Conservation (phyloP, 2,113 vertebrate genomes). For the Phocoena sinus region DNA sequence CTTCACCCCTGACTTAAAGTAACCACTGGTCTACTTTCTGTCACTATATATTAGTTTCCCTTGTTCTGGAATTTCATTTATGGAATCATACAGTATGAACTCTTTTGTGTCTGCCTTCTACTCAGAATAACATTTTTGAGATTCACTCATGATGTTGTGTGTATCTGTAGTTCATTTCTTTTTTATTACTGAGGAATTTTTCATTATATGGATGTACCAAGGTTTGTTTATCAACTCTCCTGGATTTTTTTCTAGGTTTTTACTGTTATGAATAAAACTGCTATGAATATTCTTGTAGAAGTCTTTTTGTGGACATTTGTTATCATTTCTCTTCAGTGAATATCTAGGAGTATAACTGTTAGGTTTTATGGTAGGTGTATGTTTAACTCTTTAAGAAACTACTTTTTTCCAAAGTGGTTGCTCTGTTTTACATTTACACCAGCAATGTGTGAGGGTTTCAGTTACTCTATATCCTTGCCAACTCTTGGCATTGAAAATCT, state of each 20-base stretch:
- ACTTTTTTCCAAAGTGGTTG: background rate
- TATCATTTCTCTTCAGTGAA: background rate
- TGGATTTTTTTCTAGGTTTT: background rate
- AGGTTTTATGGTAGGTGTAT: background rate
- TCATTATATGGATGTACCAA: background rate
- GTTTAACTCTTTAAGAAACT: conserved; percentile 10
- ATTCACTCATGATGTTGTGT: background rate
- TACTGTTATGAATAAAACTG: background rate
- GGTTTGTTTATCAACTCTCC: background rate
- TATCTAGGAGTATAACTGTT: background rate
- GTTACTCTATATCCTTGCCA: too few species aligned
- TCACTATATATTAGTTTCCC: background rate
- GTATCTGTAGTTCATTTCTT: background rate
- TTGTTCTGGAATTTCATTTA: background rate
- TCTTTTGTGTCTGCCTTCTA: background rate
- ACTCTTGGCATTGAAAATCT: too few species aligned
- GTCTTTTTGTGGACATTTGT: background rate
- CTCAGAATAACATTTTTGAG: background rate
- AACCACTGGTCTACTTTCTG: background rate
- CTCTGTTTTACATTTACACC: background rate
- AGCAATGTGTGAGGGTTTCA: background rate
- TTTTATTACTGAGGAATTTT: background rate
- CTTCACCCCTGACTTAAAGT: background rate
- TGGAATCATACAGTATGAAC: background rate
- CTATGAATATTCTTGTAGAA: too few species aligned